Percentiles rank a stretch among this genome's conserved stretches.
These are phyloP conservation scores for Motacilla tschutschensis DNA, from an alignment of 2,113 vertebrate species.

Conservation along the genomic window DNA sequence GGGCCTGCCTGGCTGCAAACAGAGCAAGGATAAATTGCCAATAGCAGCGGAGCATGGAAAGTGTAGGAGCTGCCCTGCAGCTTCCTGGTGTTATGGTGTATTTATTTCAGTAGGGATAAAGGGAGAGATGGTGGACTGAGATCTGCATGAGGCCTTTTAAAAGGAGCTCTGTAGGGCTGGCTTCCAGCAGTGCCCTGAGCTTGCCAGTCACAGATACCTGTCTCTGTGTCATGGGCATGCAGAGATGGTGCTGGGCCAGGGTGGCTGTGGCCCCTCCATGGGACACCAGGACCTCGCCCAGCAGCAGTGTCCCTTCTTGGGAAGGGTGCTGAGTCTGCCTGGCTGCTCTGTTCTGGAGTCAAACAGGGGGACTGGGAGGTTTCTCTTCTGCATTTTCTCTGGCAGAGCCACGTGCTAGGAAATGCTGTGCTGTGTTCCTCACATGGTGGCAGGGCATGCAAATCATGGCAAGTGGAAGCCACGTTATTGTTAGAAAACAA, in stretches of 20 bases:
- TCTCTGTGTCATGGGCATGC: accelerated
- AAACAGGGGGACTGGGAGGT: neutral
- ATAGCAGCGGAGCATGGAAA: neutral
- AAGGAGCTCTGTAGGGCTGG: neutral
- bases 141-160: neutral
- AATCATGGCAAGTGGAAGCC: neutral
- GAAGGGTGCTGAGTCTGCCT: neutral
- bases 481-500: neutral
- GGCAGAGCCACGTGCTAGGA: neutral
- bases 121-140: neutral
- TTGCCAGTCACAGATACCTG: accelerated
- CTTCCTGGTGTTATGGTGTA: accelerated
- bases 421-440: neutral
- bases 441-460: accelerated
- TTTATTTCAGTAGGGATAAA: neutral
- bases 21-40: neutral
- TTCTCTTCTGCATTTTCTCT: conserved; percentile 19
- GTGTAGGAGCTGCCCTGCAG: neutral
- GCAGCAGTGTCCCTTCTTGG: neutral
- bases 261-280: neutral
- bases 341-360: neutral
- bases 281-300: accelerated
- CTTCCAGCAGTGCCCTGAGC: neutral
- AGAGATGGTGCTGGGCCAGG: neutral
- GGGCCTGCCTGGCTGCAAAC: neutral